A percentile compares a stretch with the other conserved stretches of the same genome.
Conservation (phyloP, 2,888 invertebrate genomes). For the Euzophera pinguis region DNA sequence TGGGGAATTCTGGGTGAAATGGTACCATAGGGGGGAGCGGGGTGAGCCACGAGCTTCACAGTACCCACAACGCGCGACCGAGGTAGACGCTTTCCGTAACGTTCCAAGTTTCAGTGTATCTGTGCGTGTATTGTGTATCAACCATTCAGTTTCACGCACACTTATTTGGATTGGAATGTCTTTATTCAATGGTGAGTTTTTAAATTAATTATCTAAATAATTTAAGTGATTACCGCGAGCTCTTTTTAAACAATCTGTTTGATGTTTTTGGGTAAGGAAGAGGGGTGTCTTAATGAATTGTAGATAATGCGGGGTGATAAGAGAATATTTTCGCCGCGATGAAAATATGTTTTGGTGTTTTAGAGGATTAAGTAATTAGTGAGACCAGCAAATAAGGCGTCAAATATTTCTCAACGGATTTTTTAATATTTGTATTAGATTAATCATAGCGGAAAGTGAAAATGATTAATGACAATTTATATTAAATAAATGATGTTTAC, state of each 20-base stretch:
- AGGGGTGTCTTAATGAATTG: too few relatives aligned
- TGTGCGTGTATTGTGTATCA: neutral
- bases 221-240: neutral
- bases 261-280: neutral
- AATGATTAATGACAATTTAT: too few relatives aligned
- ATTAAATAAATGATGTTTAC: too few relatives aligned
- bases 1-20: slow-evolving; percentile 52
- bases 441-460: too few relatives aligned
- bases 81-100: slow-evolving; percentile 18
- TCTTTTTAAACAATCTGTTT: neutral
- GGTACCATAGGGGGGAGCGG: slow-evolving; percentile 38
- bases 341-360: too few relatives aligned
- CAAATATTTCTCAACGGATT: too few relatives aligned
- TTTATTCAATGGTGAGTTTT: slow-evolving; percentile 1
- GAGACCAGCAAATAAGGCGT: too few relatives aligned
- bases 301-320: too few relatives aligned
- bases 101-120: neutral
- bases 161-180: slow-evolving; percentile 1
- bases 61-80: slow-evolving; percentile 42
- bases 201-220: neutral
- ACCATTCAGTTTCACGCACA: neutral
- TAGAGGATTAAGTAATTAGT: too few relatives aligned
- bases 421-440: too few relatives aligned
- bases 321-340: too few relatives aligned
- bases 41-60: slow-evolving; percentile 37